Conservation (phyloP, 2,888 invertebrate species). For the Stratiomys singularior region DNA sequence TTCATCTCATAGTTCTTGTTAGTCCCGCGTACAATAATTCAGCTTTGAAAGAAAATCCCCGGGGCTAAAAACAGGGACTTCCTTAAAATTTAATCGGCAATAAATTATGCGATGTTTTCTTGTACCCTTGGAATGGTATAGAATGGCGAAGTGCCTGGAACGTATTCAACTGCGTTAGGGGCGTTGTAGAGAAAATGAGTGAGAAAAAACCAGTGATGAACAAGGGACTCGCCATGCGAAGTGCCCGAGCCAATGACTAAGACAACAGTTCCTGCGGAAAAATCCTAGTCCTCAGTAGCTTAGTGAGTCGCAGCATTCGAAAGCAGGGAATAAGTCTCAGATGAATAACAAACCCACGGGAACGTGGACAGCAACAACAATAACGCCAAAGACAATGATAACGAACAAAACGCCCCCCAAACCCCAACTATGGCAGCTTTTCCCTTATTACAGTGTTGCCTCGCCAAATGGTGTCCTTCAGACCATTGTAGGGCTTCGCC, state of each 20-base stretch:
- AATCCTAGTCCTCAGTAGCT: neutral
- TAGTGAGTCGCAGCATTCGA: neutral
- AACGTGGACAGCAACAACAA: constrained; percentile 26
- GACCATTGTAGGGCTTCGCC: constrained; percentile 32
- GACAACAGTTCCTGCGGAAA: constrained; percentile 6
- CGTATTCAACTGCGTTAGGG: constrained; percentile 1
- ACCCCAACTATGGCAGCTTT: neutral
- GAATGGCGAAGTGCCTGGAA: neutral
- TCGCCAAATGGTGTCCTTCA: constrained; percentile 48
- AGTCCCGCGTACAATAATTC: neutral
- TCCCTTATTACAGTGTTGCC: constrained; percentile 39
- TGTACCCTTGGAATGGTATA: neutral
- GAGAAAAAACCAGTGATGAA: neutral
- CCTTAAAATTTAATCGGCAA: constrained; percentile 50
- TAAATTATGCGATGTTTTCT: constrained; percentile 46
- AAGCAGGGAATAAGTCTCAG: constrained; percentile 19
- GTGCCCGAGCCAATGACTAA: neutral
- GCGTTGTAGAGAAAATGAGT: neutral
- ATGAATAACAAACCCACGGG: constrained; percentile 28
- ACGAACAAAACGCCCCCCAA: neutral
- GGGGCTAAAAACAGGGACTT: constrained; percentile 42
- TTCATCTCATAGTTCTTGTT: neutral
- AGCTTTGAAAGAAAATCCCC: constrained; percentile 2
- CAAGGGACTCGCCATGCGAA: neutral
- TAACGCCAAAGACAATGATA: neutral